Evolutionary conservation across 2,113 vertebrate species (phyloP).

Genomic region (Percina caprodes): DNA sequence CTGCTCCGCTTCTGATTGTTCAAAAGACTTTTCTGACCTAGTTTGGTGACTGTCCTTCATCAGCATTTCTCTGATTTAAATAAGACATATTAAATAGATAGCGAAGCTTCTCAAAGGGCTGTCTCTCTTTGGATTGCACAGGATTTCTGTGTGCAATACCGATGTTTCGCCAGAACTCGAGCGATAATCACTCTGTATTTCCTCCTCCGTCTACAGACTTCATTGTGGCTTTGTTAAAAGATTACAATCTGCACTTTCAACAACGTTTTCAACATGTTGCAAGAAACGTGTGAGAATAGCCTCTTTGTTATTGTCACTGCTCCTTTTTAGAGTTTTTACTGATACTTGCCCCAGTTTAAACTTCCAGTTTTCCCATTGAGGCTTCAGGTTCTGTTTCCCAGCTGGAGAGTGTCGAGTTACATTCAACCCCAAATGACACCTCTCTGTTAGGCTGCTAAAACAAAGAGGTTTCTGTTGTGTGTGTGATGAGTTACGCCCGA

Average conservation of each 20-base stretch:
- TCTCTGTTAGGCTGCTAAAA: slow-evolving; percentile 50
- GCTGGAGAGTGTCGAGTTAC: slow-evolving; percentile 67
- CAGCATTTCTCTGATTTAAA: not conserved
- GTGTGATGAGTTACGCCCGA: slow-evolving; percentile 56
- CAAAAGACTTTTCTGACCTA: not conserved
- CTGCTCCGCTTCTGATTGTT: not conserved
- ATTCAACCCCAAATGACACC: slow-evolving; percentile 55
- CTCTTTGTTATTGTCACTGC: slow-evolving; percentile 8
- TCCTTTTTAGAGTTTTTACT: not conserved
- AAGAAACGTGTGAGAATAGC: not conserved
- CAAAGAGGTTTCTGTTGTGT: slow-evolving; percentile 72
- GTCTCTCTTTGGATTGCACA: not conserved
- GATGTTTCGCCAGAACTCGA: not conserved
- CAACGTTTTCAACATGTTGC: not conserved
- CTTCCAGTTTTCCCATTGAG: slow-evolving; percentile 38
- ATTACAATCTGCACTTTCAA: slow-evolving; percentile 55
- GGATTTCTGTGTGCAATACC: not conserved
- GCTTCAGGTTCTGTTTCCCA: slow-evolving; percentile 38
- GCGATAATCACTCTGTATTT: slow-evolving; percentile 17
- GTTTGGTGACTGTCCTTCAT: not conserved
- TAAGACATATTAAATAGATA: not conserved
- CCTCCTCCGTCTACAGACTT: not conserved
- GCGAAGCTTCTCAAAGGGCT: not conserved
- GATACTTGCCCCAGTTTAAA: slow-evolving; percentile 36
- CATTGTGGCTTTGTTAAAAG: slow-evolving; percentile 50